A percentile compares a stretch with the other conserved stretches of the same genome.
Conservation (phyloP, 2,113 vertebrate genomes). For the Tiliqua scincoides region DNA sequence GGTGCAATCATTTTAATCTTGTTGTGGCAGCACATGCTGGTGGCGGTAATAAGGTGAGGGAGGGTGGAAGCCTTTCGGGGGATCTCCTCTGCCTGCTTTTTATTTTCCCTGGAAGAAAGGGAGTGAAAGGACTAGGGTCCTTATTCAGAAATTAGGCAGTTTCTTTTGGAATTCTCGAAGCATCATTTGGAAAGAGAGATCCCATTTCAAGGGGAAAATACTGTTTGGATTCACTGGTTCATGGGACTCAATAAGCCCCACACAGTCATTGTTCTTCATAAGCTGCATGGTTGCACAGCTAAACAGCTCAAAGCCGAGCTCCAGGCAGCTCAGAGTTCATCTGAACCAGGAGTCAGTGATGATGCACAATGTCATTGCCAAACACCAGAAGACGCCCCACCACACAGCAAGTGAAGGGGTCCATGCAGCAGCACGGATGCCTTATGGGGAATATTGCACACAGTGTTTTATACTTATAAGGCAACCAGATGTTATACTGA, state of each 20-base stretch:
- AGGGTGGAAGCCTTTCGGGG: neutral
- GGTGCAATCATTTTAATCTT: slow-evolving; percentile 63
- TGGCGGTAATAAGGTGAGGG: neutral
- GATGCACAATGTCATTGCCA: too few species aligned
- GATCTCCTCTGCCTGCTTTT: neutral
- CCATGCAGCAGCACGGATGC: too few species aligned
- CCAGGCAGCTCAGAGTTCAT: too few species aligned
- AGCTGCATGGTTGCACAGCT: too few species aligned
- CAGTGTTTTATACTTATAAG: too few species aligned
- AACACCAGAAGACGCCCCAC: too few species aligned
- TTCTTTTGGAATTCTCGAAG: neutral
- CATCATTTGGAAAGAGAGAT: neutral
- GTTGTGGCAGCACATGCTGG: neutral
- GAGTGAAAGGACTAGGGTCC: neutral
- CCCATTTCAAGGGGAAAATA: neutral
- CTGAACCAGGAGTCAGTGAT: too few species aligned
- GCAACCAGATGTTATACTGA: too few species aligned
- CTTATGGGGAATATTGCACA: too few species aligned
- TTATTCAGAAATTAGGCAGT: neutral
- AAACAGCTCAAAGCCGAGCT: too few species aligned
- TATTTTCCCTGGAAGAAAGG: neutral
- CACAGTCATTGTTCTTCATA: too few species aligned
- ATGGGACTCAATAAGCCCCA: neutral
- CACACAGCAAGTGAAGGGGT: too few species aligned
- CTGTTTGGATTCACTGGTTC: neutral